Evolutionary conservation across 2,113 vertebrate species (phyloP), one percentile per base, ranked within the genome.

Genomic region (Eudyptes chrysolophus): DNA sequence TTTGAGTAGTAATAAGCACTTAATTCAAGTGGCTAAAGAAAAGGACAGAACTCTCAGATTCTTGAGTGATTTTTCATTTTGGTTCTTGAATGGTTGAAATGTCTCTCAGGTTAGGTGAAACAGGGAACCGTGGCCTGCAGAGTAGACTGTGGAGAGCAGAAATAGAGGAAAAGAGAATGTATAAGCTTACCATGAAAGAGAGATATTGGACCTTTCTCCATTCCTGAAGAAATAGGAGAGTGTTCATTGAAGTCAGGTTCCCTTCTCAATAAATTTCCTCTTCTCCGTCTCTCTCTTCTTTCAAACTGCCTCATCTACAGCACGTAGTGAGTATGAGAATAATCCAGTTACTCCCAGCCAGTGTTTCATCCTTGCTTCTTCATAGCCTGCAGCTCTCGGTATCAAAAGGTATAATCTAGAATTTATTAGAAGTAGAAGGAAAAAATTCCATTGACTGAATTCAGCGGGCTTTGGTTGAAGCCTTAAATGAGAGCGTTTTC

Each of bases 111-210:
- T n/a, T n/a, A 4, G 12, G 5, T 62, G 65, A 70, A 91, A 80
- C 7, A 34, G 62, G 16, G 34, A 81, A 51, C 11, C 0, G 0
- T 71, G 70, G 3, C n/a, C n/a, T 52, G 15, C 16, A 38, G 49
- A 76, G 52, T 72, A 70, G 81, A 61, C 22, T 79, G 16, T 30
- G 34, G 51, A 70, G 71, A 71, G n/a, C 64, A 78, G 38, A 78
- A 89, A 17, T 14, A 64, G 38, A 38, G 16, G 11, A 71, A 52
- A 88, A 38, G 14, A 72, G 21, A 90, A n/a, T 58, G 13, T 69
- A 4, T 66, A 57, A 44, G 10, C 34, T 86, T 77, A 16, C 13
- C 16, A 0, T 70, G 15, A 52, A 36, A 75, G 42, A 51, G 19
- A 20, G 27, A n/a, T 9, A 40, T 2, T 72, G 42, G 30, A 46